Conservation (phyloP, 2,888 invertebrate species). For the Alviniconcha strummeri region DNA sequence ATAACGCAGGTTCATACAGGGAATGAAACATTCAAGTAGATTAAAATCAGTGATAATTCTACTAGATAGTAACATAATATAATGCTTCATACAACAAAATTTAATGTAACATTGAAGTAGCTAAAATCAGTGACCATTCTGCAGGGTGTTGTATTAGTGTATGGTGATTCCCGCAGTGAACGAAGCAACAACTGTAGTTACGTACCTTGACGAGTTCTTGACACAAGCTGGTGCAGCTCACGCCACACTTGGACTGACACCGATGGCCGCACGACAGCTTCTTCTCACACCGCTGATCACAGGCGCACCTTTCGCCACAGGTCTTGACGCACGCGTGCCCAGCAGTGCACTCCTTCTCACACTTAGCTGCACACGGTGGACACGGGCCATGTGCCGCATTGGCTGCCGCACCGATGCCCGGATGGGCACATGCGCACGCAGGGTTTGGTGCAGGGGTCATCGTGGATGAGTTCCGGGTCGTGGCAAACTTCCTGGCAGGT, state of each 20-base stretch:
- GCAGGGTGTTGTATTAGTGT: too few species aligned
- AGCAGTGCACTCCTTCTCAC: conserved; percentile 17
- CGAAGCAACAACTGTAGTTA: conserved; percentile 48
- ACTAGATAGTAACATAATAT: too few species aligned
- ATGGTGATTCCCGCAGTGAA: too few species aligned
- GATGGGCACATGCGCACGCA: conserved; percentile 48
- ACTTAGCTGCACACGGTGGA: conserved; percentile 35
- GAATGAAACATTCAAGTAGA: too few species aligned
- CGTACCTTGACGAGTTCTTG: conserved; percentile 29
- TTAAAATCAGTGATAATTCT: too few species aligned
- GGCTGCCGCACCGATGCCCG: conserved; percentile 50
- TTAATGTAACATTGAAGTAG: too few species aligned
- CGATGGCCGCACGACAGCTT: conserved; percentile 46
- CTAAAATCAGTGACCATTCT: too few species aligned
- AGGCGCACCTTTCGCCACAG: background rate
- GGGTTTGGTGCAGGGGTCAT: conserved; percentile 53
- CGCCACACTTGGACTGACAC: conserved; percentile 39
- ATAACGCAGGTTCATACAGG: too few species aligned
- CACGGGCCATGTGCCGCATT: conserved; percentile 53
- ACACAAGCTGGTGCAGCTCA: conserved; percentile 18
- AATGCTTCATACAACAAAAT: too few species aligned
- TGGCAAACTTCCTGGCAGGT: conserved; percentile 80
- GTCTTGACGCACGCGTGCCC: conserved; percentile 14
- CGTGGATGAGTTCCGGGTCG: conserved; percentile 77
- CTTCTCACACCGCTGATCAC: conserved; percentile 41